Percentiles rank a stretch among this genome's conserved stretches.
phyloP scores from a whole-genome alignment of 2,113 vertebrate genomes.

The Cyanistes caeruleus region DNA sequence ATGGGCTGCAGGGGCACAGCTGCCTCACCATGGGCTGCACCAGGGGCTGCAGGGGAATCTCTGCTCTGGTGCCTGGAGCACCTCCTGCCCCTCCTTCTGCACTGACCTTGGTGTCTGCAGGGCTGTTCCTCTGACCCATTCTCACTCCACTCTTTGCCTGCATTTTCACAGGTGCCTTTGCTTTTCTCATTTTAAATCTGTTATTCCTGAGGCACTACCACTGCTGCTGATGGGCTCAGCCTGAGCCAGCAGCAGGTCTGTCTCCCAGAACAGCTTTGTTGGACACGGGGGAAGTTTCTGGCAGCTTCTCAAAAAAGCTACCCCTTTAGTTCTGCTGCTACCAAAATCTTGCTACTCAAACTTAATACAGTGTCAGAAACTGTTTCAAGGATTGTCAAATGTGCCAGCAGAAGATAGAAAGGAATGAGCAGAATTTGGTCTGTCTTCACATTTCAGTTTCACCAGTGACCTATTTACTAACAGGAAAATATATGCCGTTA shows the following conservation, averaged over 20 bases:
- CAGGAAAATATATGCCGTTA: background rate
- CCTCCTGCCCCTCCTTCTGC: rapidly evolving
- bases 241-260: rapidly evolving
- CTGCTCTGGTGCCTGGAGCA: rapidly evolving
- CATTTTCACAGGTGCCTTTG: background rate
- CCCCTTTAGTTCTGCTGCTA: background rate
- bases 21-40: background rate
- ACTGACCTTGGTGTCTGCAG: background rate
- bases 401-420: background rate
- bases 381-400: background rate
- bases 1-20: background rate
- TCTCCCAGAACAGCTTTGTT: background rate
- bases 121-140: background rate
- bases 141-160: background rate
- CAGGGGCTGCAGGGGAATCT: background rate
- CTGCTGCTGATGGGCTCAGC: background rate
- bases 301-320: background rate
- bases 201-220: background rate
- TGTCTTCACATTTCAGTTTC: background rate
- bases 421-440: background rate
- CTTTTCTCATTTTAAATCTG: background rate
- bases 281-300: background rate
- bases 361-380: background rate
- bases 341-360: background rate
- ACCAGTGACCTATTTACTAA: background rate